Evolutionary conservation across 2,888 invertebrate species (phyloP), one percentile per base, ranked within the genome.

Genomic region (Octodonta nipae): DNA sequence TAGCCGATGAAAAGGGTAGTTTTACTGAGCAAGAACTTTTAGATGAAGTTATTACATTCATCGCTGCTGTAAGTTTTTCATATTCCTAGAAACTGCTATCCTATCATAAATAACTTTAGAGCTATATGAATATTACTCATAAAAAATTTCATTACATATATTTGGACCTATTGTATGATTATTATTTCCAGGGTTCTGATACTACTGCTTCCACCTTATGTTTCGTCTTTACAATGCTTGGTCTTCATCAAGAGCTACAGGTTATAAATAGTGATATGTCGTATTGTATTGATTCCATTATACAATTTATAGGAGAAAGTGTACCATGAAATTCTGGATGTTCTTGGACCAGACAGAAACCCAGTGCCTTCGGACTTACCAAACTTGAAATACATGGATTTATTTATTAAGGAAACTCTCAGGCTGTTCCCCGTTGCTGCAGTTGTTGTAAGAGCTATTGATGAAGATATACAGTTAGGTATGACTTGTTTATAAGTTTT

Each of bases 361-460:
- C 58, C 69, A 1, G 64, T 53, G n/a, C 62, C 63, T 39, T 63
- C 65, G 15, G 70, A 72, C 47, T 45, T 73, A 26, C 51, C 58
- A 30, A 64, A 66, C 40, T 64, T 73, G 64, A 65, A 67, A 24
- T 69, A 67, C 44, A 46, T 70, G 34, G 73, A 73, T 43, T 55
- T 67, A 41, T 69, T 71, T 0, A 63, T 73, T 11, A 73, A 72
- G 45, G 73, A 73, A 51, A 64, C 69, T 0, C 60, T 73, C 58
- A 56, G 73, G 22, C 41, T 73, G 5, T 72, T 70, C 45, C 68
- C 72, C 1, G 63, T 68, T 1, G 71, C 64, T 2, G 68, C 70
- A 2, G 47, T 70, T 15, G 58, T 71, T 26, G 66, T 60, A 1
- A 58, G 73, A 33, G 49, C 60, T 34, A 56, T 69, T 1, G 63